These are phyloP conservation scores for Alloscopus bannaensis DNA, from an alignment of 2,888 invertebrate species.

Conservation along the genomic window DNA sequence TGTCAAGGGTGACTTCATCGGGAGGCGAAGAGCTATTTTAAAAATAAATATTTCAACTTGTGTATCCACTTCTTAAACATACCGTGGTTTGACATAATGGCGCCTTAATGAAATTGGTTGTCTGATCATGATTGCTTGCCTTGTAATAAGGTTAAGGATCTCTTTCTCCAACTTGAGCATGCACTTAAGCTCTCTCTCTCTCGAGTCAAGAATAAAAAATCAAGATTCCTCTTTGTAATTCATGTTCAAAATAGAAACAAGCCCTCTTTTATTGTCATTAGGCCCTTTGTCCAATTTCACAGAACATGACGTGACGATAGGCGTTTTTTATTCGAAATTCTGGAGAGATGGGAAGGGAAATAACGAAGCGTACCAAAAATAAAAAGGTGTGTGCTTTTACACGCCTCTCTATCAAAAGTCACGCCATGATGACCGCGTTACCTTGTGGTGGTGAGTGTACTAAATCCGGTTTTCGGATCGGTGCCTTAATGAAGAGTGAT, in stretches of 20 bases:
- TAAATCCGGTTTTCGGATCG: conserved; percentile 72
- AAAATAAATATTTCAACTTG: conserved; percentile 47
- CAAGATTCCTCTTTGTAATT: conserved; percentile 49
- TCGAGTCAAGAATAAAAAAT: conserved; percentile 23
- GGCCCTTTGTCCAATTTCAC: conserved; percentile 39
- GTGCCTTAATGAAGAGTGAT: conserved; percentile 54
- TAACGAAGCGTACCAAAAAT: no score
- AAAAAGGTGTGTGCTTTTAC: no score
- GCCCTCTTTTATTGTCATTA: conserved; percentile 62
- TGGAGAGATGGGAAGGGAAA: no score
- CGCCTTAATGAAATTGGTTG: conserved; percentile 73
- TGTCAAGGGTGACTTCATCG: conserved; percentile 36
- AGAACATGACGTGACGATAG: not conserved
- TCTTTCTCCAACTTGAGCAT: conserved; percentile 42
- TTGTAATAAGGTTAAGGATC: conserved; percentile 62
- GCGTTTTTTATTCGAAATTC: conserved; percentile 14
- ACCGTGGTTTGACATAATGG: conserved; percentile 72
- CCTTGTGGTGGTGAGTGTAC: no score
- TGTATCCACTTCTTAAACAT: conserved; percentile 64
- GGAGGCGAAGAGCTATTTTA: conserved; percentile 38
- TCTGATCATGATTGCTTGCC: conserved; percentile 71
- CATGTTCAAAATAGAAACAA: conserved; percentile 52
- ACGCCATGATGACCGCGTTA: no score
- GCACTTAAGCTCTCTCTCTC: no score
- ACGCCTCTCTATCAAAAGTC: no score